Evolutionary conservation across 2,888 invertebrate genomes (phyloP), one percentile per base, ranked within the genome.

Genomic region (Drosophila ochracea): DNA sequence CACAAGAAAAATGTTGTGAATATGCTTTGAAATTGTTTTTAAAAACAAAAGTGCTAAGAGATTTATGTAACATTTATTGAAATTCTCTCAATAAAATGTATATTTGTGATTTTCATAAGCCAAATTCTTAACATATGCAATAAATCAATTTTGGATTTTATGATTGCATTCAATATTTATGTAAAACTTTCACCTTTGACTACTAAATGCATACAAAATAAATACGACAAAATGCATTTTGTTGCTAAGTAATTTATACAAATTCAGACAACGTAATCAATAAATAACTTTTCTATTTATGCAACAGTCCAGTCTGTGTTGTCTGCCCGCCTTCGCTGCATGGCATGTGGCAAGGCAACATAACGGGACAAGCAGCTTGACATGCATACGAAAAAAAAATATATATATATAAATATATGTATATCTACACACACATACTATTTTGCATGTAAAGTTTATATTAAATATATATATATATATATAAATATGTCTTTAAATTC

Each of bases 201-300:
- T 47, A 37, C 21, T 33, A 37, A 16, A 13, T 28, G 19, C 52
- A 39, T 21, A 54, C 31, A 65, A 43, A 19, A 25, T n/a, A 47
- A 50, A 39, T 7, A 19, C 39, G 43, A 33, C 39, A 30, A 53
- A 58, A 69, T 50, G 67, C 28, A 28, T 50, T 80, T 84, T 83
- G 74, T 73, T 80, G 73, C 76, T 64, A 64, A 76, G 69, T 78
- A 76, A 81, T 76, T 71, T 84, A 78, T 75, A 77, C 75, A 70
- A 77, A 88, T 83, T 79, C 81, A 76, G 71, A 64, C 68, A 74
- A 76, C 80, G 80, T 83, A 86, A 85, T 86, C 89, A 88, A 86
- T 85, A 88, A 88, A 85, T 75, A 83, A 68, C 78, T 83, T 88
- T 85, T 76, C 83, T 82, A 83, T 85, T 88, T 86, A 86, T 88